Base-by-base conservation (phyloP, 2,113 vertebrate species). In the Ellobius talpinus region DNA sequence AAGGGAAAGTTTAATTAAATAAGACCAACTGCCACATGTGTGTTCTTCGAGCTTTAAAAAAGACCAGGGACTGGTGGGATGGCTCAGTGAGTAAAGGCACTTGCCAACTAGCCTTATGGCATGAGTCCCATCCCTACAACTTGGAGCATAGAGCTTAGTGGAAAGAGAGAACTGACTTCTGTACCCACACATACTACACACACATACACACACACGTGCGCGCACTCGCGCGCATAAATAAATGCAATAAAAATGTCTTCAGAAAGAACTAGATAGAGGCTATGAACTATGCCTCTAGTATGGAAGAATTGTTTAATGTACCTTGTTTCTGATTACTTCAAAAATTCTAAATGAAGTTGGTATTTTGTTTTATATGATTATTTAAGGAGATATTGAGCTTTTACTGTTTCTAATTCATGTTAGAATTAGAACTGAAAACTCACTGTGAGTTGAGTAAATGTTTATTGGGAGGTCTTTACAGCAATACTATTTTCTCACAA, bases 361-460 rank as follows among this genome's bases (percentile, higher is more conserved):
- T 74, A 81, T 96, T 90, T 96, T 89, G n/a, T 89, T 93, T 93
- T 93, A 13, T 86, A 50, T 94, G 73, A 50, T 94, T 91, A 65
- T 65, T 91, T 95, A 72, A 68, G 63, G 52, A 42, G 77, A 86
- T 74, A 78, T 73, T 89, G 55, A 33, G 39, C 65, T 47, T 89
- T 92, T 19, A 94, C 72, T 94, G 3, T 82, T 76, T 95, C 52
- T 93, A 55, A 31, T 95, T 97, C 39, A 16, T 82, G 13, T 79
- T 81, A 47, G 55, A 77, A n/a, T 87, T 89, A 89, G 78, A 21
- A 86, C 55, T 50, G 29, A 6, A 55, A 90, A 70, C 14, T 93
- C 45, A 39, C 72, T 70, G 12, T 92, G 66, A 85, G 74, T n/a
- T 93, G 70, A 50, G 55, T 87, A 72, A 85, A 14, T 58, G 26